Evolutionary conservation across 2,888 invertebrate genomes (phyloP).

Genomic region (Polyommatus icarus): DNA sequence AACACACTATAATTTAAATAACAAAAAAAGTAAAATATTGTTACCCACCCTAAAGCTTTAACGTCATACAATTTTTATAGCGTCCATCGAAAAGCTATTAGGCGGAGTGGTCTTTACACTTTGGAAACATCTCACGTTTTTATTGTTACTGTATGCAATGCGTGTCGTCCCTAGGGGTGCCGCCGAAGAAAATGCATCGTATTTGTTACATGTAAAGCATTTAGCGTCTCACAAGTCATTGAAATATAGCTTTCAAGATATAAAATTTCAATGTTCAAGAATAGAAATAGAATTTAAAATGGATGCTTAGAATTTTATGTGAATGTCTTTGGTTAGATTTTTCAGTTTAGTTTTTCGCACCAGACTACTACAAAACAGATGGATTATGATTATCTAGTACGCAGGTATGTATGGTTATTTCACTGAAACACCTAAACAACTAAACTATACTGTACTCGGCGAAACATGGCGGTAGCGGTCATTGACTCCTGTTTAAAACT

Average conservation of each 20-base stretch:
- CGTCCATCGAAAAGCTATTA: constrained; percentile 18
- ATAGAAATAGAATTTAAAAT: neutral
- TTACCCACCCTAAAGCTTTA: neutral
- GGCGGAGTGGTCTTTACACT: neutral
- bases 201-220: neutral
- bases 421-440: no score
- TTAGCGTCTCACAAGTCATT: neutral
- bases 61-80: neutral
- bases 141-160: constrained; percentile 20
- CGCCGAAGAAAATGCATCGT: neutral
- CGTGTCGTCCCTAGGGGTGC: neutral
- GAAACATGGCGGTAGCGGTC: no score
- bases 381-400: no score
- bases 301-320: neutral
- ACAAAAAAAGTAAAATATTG: no score
- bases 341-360: neutral
- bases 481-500: no score
- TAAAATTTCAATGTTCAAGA: neutral
- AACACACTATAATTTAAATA: no score
- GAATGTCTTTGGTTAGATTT: neutral
- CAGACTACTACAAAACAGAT: no score
- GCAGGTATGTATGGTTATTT: no score
- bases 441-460: no score
- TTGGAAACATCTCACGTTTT: constrained; percentile 3
- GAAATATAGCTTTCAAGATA: constrained; percentile 22